Conservation (phyloP, 2,888 invertebrate genomes). For the Oxycera nigricornis region DNA sequence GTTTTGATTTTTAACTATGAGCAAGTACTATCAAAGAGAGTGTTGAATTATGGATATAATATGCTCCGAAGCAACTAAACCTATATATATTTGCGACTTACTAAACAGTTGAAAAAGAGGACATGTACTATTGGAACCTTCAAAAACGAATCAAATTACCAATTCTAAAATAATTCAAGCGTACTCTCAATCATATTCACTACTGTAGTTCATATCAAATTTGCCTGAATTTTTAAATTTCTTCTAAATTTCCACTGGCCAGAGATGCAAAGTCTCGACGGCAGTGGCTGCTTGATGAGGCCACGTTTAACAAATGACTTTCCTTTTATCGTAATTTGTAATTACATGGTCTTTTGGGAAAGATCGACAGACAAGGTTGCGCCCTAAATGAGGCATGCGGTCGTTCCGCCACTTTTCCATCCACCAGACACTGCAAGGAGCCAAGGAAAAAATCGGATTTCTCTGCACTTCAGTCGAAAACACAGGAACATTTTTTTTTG, state of each 20-base stretch:
- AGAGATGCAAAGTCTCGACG: conserved; percentile 8
- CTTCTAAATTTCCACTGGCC: neutral
- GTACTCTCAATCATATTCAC: too few relatives aligned
- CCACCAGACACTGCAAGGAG: neutral
- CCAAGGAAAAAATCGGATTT: neutral
- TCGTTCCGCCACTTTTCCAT: conserved; percentile 40
- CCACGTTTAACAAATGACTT: conserved; percentile 48
- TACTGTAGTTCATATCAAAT: too few relatives aligned
- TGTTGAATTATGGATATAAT: too few relatives aligned
- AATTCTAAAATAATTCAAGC: too few relatives aligned
- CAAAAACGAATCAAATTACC: too few relatives aligned
- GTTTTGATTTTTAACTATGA: too few relatives aligned
- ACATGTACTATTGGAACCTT: too few relatives aligned
- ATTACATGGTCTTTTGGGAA: conserved; percentile 45
- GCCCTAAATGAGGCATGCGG: conserved; percentile 46
- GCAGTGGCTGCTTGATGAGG: conserved; percentile 40
- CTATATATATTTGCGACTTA: too few relatives aligned
- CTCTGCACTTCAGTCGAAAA: neutral
- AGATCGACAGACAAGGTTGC: conserved; percentile 43
- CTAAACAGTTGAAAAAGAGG: too few relatives aligned
- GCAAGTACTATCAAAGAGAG: too few relatives aligned
- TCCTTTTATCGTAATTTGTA: conserved; percentile 47
- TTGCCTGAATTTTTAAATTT: too few relatives aligned
- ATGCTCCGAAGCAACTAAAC: too few relatives aligned
- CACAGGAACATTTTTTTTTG: neutral